Evolutionary conservation across 2,888 invertebrate species (phyloP).

Genomic region (Unio delphinus): DNA sequence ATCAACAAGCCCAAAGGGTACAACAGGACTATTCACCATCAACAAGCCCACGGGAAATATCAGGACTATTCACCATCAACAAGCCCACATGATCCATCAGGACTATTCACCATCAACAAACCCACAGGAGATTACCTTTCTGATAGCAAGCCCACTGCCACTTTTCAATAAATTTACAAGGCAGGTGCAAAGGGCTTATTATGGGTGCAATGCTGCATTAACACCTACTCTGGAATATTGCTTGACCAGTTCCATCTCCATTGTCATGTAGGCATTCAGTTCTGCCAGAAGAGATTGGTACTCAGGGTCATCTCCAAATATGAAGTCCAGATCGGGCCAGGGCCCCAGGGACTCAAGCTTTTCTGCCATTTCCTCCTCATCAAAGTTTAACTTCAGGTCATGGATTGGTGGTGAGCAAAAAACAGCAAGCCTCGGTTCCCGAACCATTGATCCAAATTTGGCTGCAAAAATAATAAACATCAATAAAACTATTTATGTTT

Average conservation of each 20-base stretch:
- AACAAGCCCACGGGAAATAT: too few species aligned
- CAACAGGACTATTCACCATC: too few species aligned
- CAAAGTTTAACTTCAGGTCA: slow-evolving; percentile 63
- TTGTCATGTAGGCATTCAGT: slow-evolving; percentile 54
- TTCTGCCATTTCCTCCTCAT: slow-evolving; percentile 61
- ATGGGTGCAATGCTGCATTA: background rate
- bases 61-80: too few species aligned
- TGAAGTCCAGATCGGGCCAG: slow-evolving; percentile 67
- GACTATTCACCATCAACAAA: too few species aligned
- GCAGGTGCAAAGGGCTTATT: too few species aligned
- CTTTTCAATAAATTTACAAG: too few species aligned
- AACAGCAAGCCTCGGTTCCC: slow-evolving; percentile 61
- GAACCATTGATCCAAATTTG: slow-evolving; percentile 61
- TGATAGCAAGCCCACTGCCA: too few species aligned
- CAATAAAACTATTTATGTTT: background rate
- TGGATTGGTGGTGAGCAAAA: slow-evolving; percentile 65
- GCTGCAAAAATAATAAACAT: slow-evolving; percentile 37
- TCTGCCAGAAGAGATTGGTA: slow-evolving; percentile 59
- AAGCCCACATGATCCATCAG: too few species aligned
- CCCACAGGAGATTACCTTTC: too few species aligned
- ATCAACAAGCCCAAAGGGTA: too few species aligned
- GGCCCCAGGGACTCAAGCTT: slow-evolving; percentile 48
- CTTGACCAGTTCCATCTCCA: slow-evolving; percentile 57
- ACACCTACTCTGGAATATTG: slow-evolving; percentile 53
- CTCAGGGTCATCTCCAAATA: slow-evolving; percentile 64